Base-by-base conservation (phyloP, 2,797 vertebrate species). In the Amphiprion clarkii region DNA sequence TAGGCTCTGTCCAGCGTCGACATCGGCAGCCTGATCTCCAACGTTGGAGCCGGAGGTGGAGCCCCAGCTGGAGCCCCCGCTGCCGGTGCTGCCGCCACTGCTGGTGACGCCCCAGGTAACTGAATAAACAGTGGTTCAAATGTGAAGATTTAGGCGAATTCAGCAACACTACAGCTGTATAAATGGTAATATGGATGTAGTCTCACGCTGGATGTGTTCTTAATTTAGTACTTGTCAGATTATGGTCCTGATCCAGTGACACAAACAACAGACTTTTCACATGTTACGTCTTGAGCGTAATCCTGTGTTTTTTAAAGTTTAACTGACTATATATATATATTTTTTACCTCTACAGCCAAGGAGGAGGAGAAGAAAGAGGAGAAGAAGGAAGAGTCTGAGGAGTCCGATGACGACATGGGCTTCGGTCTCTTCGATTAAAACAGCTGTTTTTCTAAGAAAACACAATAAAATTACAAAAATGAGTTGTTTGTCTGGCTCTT, bases 391-490 rank as follows among this genome's bases (percentile, higher is more conserved):
- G 97, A 98, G 86, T 98, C 97, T 0, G 98, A 99, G 87, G 98
- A 97, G 79, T 99, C 98, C 0, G 98, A 99, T 16, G 97, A 99
- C 13, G 98, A 99, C 92, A 99, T 99, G 98, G 98, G 98, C 89
- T 99, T 99, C 80, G 98, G 98, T 95, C 98, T 99, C 87, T 99
- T 99, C 83, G 98, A 99, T 92, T 99, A 97, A 95, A 93, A 17
- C 6, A 1, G 42, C 2, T 86, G 81, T 67, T 93, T 92, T 95
- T 95, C 87, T 96, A 89, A 93, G 87, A 87, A 93, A 92, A 90
- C 70, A 76, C 80, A 89, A 93, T 90, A 94, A 90, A 93, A 90
- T 14, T 61, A 74, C 25, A 81, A 88, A 90, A 86, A 87, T 33
- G 1, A 65, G 1, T 1, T 3, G 3, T 46, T 27, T 54, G 25